Evolutionary conservation across 1,140 invertebrate genomes (phyloP).

Genomic region (Drosophila parabipectinata): DNA sequence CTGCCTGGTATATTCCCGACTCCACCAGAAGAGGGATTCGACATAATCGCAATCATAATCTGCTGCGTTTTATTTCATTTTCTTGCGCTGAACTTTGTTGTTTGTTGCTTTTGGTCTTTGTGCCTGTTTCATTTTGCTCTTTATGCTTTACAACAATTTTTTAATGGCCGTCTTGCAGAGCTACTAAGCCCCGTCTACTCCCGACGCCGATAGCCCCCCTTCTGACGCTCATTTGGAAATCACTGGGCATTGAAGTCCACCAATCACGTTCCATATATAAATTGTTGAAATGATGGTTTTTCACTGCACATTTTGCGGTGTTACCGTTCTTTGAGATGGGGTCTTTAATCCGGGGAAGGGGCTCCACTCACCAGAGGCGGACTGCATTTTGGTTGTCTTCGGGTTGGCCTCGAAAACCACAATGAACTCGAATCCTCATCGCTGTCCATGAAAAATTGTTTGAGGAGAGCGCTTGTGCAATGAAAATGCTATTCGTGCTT

Average conservation of each 20-base stretch:
- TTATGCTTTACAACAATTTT: conserved; percentile 80
- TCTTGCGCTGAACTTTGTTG: conserved; percentile 60
- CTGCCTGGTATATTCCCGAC: neutral
- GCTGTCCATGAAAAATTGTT: conserved; percentile 74
- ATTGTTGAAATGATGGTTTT: conserved; percentile 83
- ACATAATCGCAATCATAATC: conserved; percentile 83
- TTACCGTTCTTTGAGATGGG: conserved; percentile 38
- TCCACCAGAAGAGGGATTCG: conserved; percentile 16
- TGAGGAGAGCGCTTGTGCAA: conserved; percentile 69
- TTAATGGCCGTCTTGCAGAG: conserved; percentile 71
- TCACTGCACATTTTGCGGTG: conserved; percentile 55
- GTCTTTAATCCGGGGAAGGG: conserved; percentile 14
- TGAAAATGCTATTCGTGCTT: conserved; percentile 78
- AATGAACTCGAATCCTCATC: conserved; percentile 46
- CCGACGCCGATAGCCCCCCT: neutral
- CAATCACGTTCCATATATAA: conserved; percentile 83
- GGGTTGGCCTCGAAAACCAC: conserved; percentile 62
- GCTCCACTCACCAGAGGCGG: neutral
- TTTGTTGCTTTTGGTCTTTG: conserved; percentile 39
- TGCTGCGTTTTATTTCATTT: conserved; percentile 82
- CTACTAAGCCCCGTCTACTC: conserved; percentile 19
- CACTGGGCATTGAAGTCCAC: conserved; percentile 38
- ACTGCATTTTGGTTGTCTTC: neutral
- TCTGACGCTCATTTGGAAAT: neutral
- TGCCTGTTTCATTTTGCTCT: conserved; percentile 76